Base-by-base conservation (phyloP, 2,888 invertebrate genomes). In the Heliconius ethilla region DNA sequence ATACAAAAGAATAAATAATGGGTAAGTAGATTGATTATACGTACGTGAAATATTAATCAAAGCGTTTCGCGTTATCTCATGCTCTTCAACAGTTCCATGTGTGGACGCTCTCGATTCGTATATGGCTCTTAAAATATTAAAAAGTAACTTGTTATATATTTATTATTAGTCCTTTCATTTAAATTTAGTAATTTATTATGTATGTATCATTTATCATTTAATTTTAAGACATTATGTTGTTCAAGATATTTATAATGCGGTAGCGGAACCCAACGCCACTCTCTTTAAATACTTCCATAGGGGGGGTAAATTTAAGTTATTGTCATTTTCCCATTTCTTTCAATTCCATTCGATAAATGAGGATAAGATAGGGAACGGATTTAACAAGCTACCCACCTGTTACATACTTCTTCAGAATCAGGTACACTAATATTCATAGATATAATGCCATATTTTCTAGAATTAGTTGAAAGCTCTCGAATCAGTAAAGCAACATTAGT, bases 331-430 rank as follows among this genome's bases (percentile, higher is more conserved):
- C 45, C 6, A 51, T 51, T 51, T 18, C 45, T 6, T 18, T 18
- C 18, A 51, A 33, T 33, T 33, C 18, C 15, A 18, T 18, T 51
- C 45, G 18, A 51, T 4, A 45, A 45, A 45, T 45, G 0, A 18
- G 6, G 5, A 18, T 45, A 45, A 15, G 2, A 6, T 6, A 2
- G 45, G 45, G 18, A 18, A 51, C 45, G 45, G 45, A 51, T 51
- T 51, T 51, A 22, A 51, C 22, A 63, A 63, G 2, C 18, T 27
- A 27, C 59, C 22, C 15, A 93, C 93, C 93, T 90, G 77, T 84
- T 87, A 80, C 86, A 89, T 4, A 92, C 89, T 81, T 94, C 93
- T 65, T 92, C 91, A 3, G 90, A 88, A 83, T 94, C 93, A 0
- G 93, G 89, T 62, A 93, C 83, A 67, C 88, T 91, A 62, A 94